Conservation (phyloP, 2,113 vertebrate species). For the Brevimyrus niger region DNA sequence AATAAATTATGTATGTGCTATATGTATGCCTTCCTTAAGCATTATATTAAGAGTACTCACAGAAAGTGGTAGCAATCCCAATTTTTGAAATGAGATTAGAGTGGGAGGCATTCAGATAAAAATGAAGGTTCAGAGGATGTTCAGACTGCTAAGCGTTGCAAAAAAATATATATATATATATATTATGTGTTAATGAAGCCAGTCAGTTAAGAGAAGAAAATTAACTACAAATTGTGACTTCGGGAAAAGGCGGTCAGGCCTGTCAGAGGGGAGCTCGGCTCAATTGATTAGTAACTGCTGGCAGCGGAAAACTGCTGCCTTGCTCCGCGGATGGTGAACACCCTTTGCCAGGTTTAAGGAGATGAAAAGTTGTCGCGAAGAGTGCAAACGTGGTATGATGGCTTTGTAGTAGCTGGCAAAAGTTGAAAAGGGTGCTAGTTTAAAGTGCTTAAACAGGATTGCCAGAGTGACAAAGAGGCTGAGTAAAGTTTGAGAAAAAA, state of each 20-base stretch:
- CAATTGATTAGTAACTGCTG: conserved; percentile 38
- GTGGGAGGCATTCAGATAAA: background rate
- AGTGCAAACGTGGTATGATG: background rate
- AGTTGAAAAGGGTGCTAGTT: background rate
- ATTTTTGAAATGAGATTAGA: background rate
- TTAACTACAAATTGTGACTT: conserved; percentile 54
- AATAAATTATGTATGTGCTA: background rate
- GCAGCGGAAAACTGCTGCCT: conserved; percentile 9
- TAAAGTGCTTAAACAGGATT: background rate
- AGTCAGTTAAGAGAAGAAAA: conserved; percentile 45
- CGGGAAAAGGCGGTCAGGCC: background rate
- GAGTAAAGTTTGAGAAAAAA: background rate
- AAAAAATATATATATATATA: conserved; percentile 24
- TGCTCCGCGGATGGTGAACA: conserved; percentile 4
- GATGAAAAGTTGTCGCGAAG: background rate
- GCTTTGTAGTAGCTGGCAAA: background rate
- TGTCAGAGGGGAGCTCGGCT: conserved; percentile 26
- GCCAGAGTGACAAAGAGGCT: background rate
- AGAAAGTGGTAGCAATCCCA: background rate
- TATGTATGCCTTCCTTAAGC: background rate
- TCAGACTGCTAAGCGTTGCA: conserved; percentile 48
- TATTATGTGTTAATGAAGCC: conserved; percentile 41
- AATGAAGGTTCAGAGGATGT: conserved; percentile 35
- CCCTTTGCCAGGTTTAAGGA: background rate
- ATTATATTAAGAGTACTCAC: background rate